phyloP scores from a whole-genome alignment of 2,113 vertebrate species.

The Prolemur simus region DNA sequence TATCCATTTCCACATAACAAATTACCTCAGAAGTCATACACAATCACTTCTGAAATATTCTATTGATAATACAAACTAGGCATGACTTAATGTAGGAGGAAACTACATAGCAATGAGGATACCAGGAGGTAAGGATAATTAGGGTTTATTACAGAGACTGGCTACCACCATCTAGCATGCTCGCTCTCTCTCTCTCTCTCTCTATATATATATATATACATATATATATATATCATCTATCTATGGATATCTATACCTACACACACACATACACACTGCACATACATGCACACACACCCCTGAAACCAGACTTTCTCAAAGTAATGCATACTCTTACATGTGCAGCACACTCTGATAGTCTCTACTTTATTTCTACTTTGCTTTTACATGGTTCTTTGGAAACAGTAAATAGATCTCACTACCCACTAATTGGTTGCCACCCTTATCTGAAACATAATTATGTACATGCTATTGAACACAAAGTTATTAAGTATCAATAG shows the following conservation, averaged over 20 bases:
- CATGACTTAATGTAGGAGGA: neutral
- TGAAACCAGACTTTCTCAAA: neutral
- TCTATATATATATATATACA: neutral
- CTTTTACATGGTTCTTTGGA: neutral
- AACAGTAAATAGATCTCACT: neutral
- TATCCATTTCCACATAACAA: neutral
- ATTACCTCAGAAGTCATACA: neutral
- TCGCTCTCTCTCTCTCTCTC: neutral
- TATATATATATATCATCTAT: neutral
- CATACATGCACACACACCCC: too few relatives aligned
- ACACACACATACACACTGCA: neutral
- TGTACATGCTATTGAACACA: neutral
- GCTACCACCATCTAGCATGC: accelerated
- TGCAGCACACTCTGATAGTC: neutral
- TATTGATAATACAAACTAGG: neutral
- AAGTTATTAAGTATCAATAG: neutral
- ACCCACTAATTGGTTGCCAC: neutral
- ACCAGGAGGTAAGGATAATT: neutral
- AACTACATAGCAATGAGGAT: neutral
- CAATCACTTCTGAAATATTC: neutral
- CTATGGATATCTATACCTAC: too few relatives aligned
- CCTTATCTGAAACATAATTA: neutral
- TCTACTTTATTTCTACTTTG: neutral
- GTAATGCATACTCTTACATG: neutral
- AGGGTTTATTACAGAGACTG: neutral